Evolutionary conservation across 2,888 invertebrate species (phyloP).

Genomic region (Orthosia gracilis): DNA sequence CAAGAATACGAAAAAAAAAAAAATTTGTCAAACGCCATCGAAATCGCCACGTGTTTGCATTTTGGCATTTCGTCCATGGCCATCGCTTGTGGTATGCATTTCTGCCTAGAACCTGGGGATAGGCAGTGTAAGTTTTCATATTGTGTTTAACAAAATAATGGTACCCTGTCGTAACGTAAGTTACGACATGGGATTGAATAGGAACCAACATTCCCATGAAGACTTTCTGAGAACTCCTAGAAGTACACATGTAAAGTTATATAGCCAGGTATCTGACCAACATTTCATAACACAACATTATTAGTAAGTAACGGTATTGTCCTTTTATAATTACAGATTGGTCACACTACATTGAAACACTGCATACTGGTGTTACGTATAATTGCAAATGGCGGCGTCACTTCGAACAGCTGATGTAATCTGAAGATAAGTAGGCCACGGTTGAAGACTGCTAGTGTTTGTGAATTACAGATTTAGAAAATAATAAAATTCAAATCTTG

Average conservation of each 20-base stretch:
- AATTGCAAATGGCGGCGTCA: conserved; percentile 38
- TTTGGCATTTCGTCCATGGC: no score
- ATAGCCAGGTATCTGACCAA: neutral
- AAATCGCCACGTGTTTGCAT: no score
- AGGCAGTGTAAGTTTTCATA: no score
- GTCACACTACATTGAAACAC: conserved; percentile 37
- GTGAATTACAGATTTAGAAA: neutral
- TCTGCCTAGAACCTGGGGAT: no score
- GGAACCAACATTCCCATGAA: neutral
- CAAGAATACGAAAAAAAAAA: no score
- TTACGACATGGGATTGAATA: no score
- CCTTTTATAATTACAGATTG: conserved; percentile 36
- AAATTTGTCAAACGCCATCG: no score
- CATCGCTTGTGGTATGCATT: no score
- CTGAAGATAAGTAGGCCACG: conserved; percentile 49
- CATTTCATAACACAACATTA: neutral
- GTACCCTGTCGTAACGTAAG: no score
- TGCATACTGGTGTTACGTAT: conserved; percentile 38
- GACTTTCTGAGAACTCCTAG: neutral
- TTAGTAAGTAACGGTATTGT: conserved; percentile 12
- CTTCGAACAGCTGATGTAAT: conserved; percentile 47
- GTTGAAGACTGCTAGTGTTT: conserved; percentile 23
- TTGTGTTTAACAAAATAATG: no score
- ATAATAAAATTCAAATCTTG: neutral
- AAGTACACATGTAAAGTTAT: neutral